These are phyloP conservation scores for Epistrophe eligans DNA, from an alignment of 2,888 invertebrate genomes.

Conservation along the genomic window DNA sequence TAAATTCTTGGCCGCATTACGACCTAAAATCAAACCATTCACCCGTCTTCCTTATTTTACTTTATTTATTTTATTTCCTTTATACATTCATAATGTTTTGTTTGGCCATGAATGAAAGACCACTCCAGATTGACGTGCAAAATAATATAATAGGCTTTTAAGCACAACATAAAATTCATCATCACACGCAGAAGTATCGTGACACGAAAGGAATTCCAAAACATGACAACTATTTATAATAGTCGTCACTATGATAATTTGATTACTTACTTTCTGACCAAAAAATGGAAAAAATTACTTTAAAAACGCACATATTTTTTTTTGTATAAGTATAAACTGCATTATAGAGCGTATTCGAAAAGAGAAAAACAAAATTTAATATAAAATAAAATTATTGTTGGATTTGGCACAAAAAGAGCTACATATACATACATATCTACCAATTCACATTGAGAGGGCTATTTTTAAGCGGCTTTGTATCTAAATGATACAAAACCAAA, in stretches of 20 bases:
- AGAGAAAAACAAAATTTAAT: background rate
- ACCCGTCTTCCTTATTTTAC: background rate
- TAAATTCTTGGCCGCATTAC: background rate
- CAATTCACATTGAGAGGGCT: background rate
- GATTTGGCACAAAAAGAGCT: constrained; percentile 36
- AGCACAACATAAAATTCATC: background rate
- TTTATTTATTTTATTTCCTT: no score
- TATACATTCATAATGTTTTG: background rate
- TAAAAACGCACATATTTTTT: constrained; percentile 5
- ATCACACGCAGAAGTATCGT: constrained; percentile 21
- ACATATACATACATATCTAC: background rate
- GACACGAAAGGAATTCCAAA: background rate
- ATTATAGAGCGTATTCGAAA: background rate
- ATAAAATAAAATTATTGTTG: constrained; percentile 16
- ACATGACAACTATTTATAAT: background rate
- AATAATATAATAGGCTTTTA: constrained; percentile 13
- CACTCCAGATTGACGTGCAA: constrained; percentile 19
- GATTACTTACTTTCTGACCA: background rate
- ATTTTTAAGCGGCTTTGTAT: constrained; percentile 24
- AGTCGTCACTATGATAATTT: background rate
- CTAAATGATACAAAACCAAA: constrained; percentile 3
- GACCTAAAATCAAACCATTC: background rate
- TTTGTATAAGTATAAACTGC: background rate
- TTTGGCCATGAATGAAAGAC: constrained; percentile 9
- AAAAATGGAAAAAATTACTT: background rate